Percentiles rank a stretch among this genome's conserved stretches.
These are phyloP conservation scores for Pterostichus madidus DNA, from an alignment of 2,888 invertebrate genomes.

Conservation along the genomic window DNA sequence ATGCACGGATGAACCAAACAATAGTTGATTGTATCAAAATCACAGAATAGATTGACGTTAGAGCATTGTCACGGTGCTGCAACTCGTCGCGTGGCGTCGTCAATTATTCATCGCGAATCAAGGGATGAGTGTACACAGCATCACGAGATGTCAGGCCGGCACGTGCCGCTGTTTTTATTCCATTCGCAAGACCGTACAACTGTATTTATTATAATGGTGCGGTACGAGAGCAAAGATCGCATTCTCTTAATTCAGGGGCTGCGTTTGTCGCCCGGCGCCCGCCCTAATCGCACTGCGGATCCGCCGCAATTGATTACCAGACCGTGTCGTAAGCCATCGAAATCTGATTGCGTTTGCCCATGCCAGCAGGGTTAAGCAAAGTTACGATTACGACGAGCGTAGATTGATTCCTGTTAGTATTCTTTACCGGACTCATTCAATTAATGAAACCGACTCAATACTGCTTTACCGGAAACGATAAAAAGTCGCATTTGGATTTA, in stretches of 20 bases:
- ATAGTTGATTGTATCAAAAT: slow-evolving; percentile 17
- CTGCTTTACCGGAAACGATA: slow-evolving; percentile 13
- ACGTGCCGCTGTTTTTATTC: slow-evolving; percentile 52
- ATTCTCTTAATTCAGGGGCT: slow-evolving; percentile 45
- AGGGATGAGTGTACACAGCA: background rate
- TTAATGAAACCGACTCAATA: slow-evolving; percentile 13
- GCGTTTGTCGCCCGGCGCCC: slow-evolving; percentile 24
- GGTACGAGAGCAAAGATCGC: slow-evolving; percentile 39
- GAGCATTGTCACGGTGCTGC: background rate
- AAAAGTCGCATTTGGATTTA: slow-evolving; percentile 17
- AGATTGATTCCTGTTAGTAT: slow-evolving; percentile 46
- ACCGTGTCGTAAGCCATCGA: slow-evolving; percentile 70
- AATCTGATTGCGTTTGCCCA: slow-evolving; percentile 70
- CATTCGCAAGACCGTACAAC: slow-evolving; percentile 36
- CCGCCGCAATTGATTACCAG: slow-evolving; percentile 71
- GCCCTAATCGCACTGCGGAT: slow-evolving; percentile 47
- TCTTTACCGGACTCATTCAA: slow-evolving; percentile 41
- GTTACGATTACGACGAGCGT: slow-evolving; percentile 38
- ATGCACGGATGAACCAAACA: background rate
- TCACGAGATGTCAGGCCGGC: background rate
- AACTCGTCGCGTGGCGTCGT: slow-evolving; percentile 16
- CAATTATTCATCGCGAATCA: slow-evolving; percentile 35
- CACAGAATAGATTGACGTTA: background rate
- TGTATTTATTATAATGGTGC: slow-evolving; percentile 47
- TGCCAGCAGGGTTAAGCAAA: slow-evolving; percentile 48